Conservation (phyloP, 2,888 invertebrate species). For the Plagodis dolabraria region DNA sequence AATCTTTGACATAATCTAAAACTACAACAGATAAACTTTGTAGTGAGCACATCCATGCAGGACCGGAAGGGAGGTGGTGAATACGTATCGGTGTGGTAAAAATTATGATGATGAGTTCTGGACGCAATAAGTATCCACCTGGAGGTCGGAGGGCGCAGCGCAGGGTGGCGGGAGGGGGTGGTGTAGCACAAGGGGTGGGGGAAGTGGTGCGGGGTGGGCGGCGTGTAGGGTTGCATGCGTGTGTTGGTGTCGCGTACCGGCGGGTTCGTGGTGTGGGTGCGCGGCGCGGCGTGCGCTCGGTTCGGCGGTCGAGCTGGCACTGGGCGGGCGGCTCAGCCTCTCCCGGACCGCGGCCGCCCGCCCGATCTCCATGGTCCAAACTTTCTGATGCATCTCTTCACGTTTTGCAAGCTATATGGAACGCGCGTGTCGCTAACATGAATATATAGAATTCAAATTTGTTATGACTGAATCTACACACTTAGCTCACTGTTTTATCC, state of each 20-base stretch:
- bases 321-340: slow-evolving; percentile 71
- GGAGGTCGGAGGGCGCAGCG: slow-evolving; percentile 38
- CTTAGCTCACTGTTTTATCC: no score
- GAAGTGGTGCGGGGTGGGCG: slow-evolving; percentile 29
- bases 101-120: slow-evolving; percentile 45
- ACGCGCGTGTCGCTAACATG: slow-evolving; percentile 18
- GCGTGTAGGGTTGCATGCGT: slow-evolving; percentile 61
- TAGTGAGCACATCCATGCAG: slow-evolving; percentile 32
- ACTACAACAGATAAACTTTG: slow-evolving; percentile 29
- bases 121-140: slow-evolving; percentile 69
- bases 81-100: slow-evolving; percentile 22
- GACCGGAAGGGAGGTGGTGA: slow-evolving; percentile 16
- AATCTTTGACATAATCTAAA: slow-evolving; percentile 17
- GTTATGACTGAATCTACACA: no score
- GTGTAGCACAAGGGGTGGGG: slow-evolving; percentile 24
- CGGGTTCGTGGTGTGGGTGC: slow-evolving; percentile 72
- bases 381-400: slow-evolving; percentile 58
- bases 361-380: slow-evolving; percentile 55
- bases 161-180: slow-evolving; percentile 27
- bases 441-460: neutral
- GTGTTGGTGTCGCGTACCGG: slow-evolving; percentile 78
- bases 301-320: slow-evolving; percentile 75
- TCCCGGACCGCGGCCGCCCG: slow-evolving; percentile 63
- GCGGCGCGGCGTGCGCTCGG: slow-evolving; percentile 79
- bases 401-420: slow-evolving; percentile 4